Evolutionary conservation across 2,113 vertebrate genomes (phyloP), one percentile per base, ranked within the genome.

Genomic region (Sminthopsis crassicaudata): DNA sequence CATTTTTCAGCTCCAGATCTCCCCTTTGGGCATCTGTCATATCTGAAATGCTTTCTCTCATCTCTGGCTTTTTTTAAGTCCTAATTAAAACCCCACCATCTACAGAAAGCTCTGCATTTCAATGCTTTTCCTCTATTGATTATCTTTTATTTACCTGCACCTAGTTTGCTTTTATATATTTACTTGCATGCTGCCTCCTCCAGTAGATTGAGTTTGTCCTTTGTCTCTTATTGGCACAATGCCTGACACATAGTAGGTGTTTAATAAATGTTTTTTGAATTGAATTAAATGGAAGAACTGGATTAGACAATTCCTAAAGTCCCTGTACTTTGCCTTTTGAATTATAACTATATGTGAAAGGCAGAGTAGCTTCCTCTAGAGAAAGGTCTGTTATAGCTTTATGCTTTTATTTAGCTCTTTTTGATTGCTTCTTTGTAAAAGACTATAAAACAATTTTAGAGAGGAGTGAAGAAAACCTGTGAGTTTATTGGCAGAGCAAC

Each of bases 351-450:
- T 25, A 23, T 94, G 89, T 92, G 6, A 51, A 84, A 92, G 46
- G 76, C 11, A 94, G 52, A 27, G 95, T 25, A 26, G 24, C 90
- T 52, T 76, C 36, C 14, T 76, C 93, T 46, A 90, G 14, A 93
- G n/a, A 93, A 60, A 90, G 89, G 11, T 92, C n/a, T 23, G 14
- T 91, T 84, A 27, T 50, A 93, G 42, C 24, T 25, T 46, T 2
- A 16, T 48, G 53, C 25, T 93, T 96, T 92, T 89, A 91, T 50
- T 91, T 11, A 22, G 36, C n/a, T 90, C 0, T 89, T 92, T 53
- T 96, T 96, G 24, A 46, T 12, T 91, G 3, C 52, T 91, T 30
- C 8, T 90, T 92, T 76, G 16, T 60, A n/a, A 76, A 76, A 76
- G 14, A n/a, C 60, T 76, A 19, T 19, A 76, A 36, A 8, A n/a